These are phyloP conservation scores for Synaphobranchus kaupii DNA, from an alignment of 2,797 vertebrate species.

Conservation along the genomic window DNA sequence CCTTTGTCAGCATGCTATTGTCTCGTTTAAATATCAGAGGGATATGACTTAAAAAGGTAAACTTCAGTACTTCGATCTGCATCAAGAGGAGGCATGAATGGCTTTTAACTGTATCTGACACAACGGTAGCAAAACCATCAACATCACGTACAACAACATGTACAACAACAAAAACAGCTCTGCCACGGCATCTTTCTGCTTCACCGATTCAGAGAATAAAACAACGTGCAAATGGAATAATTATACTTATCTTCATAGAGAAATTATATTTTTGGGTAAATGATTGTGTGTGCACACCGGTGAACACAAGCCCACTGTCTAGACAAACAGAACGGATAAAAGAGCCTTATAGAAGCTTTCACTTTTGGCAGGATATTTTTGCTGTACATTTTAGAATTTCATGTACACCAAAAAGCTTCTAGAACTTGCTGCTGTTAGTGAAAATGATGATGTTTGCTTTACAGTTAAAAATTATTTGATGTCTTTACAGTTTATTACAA, in stretches of 20 bases:
- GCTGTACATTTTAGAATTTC: not conserved
- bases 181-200: not conserved
- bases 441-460: not conserved
- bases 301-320: not conserved
- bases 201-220: not conserved
- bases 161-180: not conserved
- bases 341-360: not conserved
- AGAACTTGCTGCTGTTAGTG: not conserved
- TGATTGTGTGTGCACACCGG: not conserved
- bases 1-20: not conserved
- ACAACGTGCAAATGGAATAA: not conserved
- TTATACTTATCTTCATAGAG: not conserved
- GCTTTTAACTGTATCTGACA: not conserved
- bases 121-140: not conserved
- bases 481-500: not conserved
- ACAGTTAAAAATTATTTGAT: not conserved
- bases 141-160: not conserved
- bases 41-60: not conserved
- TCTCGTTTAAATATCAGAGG: not conserved
- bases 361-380: not conserved
- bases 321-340: not conserved
- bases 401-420: not conserved
- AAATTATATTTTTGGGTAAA: not conserved
- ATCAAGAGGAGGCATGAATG: not conserved
- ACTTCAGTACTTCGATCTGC: not conserved